A percentile compares a stretch with the other conserved stretches of the same genome.
Conservation (phyloP, 1,140 invertebrate species). For the Drosophila erecta region DNA sequence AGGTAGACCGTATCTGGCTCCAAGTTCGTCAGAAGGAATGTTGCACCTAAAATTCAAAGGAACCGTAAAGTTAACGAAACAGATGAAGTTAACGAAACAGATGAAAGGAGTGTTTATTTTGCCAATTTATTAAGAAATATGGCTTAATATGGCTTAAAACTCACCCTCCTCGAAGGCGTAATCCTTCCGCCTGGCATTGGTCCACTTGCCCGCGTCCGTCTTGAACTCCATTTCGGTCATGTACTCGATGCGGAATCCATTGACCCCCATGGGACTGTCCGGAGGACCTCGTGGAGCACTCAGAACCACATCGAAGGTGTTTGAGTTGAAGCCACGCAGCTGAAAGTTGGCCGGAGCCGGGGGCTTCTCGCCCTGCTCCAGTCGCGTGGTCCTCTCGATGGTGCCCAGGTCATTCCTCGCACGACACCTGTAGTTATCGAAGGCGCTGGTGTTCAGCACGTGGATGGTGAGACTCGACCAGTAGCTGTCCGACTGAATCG, state of each 20-base stretch:
- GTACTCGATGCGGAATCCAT: constrained; percentile 81
- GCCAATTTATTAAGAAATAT: too few relatives aligned
- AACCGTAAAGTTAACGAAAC: background rate
- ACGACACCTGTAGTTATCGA: constrained; percentile 86
- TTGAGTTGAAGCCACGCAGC: constrained; percentile 81
- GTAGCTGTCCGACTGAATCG: constrained; percentile 77
- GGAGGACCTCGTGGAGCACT: constrained; percentile 53
- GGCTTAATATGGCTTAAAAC: background rate
- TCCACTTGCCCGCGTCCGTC: constrained; percentile 77
- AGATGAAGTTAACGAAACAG: too few relatives aligned
- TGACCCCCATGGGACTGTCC: constrained; percentile 73
- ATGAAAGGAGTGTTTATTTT: too few relatives aligned
- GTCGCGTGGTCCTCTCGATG: constrained; percentile 85
- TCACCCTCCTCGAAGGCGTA: constrained; percentile 82
- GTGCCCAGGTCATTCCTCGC: constrained; percentile 86
- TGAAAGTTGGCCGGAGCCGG: constrained; percentile 80
- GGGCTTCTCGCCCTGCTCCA: constrained; percentile 86
- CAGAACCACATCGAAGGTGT: constrained; percentile 85
- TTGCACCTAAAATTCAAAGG: constrained; percentile 64
- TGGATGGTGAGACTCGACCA: constrained; percentile 84
- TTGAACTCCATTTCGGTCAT: constrained; percentile 78
- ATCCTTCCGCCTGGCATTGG: constrained; percentile 75
- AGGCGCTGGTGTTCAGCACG: constrained; percentile 84
- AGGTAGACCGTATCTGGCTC: constrained; percentile 82
- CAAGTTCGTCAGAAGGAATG: constrained; percentile 80